Conservation (phyloP, 2,888 invertebrate species). For the Leptura quadrifasciata region DNA sequence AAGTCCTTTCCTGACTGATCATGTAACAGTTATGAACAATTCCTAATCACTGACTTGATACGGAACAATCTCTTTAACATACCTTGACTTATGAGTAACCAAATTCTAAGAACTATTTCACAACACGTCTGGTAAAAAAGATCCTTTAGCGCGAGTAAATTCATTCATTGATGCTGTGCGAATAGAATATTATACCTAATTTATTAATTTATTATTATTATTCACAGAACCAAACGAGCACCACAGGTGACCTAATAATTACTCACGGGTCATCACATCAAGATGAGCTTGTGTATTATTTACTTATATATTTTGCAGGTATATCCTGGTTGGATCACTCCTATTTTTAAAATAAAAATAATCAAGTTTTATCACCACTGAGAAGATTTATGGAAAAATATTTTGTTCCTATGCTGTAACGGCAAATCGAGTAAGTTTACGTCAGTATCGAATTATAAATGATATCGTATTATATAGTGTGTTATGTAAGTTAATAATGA, state of each 20-base stretch:
- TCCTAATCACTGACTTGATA: not conserved
- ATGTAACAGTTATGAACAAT: not conserved
- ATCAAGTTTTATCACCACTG: not conserved
- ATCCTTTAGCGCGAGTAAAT: conserved; percentile 24
- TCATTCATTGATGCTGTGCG: conserved; percentile 34
- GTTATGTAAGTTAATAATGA: conserved; percentile 1
- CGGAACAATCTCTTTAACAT: conserved; percentile 10
- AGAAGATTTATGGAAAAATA: conserved; percentile 16
- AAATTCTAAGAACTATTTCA: conserved; percentile 32
- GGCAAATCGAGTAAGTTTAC: conserved; percentile 2
- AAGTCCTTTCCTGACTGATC: not conserved
- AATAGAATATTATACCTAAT: conserved; percentile 17
- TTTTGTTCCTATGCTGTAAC: conserved; percentile 16
- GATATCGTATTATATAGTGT: not conserved
- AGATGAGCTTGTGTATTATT: conserved; percentile 33
- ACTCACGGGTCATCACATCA: conserved; percentile 35
- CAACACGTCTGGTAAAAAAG: conserved; percentile 20
- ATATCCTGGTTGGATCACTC: conserved; percentile 37
- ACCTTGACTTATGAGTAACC: conserved; percentile 32
- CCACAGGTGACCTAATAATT: conserved; percentile 40
- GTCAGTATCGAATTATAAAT: conserved; percentile 7
- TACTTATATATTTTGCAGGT: conserved; percentile 11
- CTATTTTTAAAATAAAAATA: conserved; percentile 28
- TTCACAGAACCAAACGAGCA: not conserved
- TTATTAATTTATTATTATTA: conserved; percentile 28